Base-by-base conservation (phyloP, 2,113 vertebrate genomes). In the Crotalus tigris region DNA sequence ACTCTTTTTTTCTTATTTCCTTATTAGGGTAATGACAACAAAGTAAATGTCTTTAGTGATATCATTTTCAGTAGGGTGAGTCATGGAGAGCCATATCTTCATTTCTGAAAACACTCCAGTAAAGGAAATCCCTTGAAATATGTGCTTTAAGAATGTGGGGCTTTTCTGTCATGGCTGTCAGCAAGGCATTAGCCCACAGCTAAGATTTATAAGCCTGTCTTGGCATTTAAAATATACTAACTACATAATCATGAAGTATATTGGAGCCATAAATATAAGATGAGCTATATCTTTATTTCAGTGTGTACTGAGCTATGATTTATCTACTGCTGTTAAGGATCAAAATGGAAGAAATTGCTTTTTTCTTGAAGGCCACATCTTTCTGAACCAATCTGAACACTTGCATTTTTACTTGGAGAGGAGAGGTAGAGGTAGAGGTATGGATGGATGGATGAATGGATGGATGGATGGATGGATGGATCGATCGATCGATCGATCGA, bases 11-110 rank as follows among this genome's bases (percentile, higher is more conserved):
- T 96, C 92, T 96, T 92, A 57, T 75, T 91, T 46, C 85, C 94
- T 90, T 92, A 88, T 95, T 54, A 96, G 39, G 55, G 75, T 51
- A 86, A 54, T 91, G 90, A 95, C 91, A 97, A 95, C 92, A 93
- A 94, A 29, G 54, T 92, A 92, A 21, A 89, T 86, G 91, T 89
- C 91, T 92, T 92, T n/a, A n/a, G 88, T 1, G 13, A 90, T 21
- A 92, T 49, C 88, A 29, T 55, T 61, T 87, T 88, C 95, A 91
- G 64, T 15, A 95, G 94, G 61, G 69, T 92, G 33, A 19, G 33
- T 96, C 87, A 95, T 44, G 94, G 17, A 95, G 69, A 58, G 46
- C 64, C 24, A 90, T 64, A n/a, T 13, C 53, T 2, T 92, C 88
- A 61, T 24, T 85, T 17, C 39, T 92, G 88, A 91, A 92, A 90